phyloP scores from a whole-genome alignment of 2,113 vertebrate species.

The Elaphurus davidianus region DNA sequence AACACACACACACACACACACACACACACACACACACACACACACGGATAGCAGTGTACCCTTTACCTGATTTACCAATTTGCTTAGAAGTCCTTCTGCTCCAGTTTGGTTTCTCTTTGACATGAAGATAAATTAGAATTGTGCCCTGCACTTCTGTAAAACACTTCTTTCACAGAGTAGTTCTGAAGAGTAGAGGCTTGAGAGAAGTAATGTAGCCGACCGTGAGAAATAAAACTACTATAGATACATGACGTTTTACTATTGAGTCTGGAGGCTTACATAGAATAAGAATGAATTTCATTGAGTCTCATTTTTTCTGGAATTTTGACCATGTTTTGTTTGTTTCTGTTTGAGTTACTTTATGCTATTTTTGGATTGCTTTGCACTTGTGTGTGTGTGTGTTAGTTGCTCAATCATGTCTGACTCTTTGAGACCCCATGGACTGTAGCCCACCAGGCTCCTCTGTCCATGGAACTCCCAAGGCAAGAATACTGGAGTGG shows the following conservation, averaged over 20 bases:
- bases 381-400: not conserved
- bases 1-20: not conserved
- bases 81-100: not conserved
- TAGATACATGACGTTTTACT: not conserved
- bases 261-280: not conserved
- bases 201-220: not conserved
- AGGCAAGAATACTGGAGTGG: not conserved
- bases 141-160: not conserved
- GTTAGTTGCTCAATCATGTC: not conserved
- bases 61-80: not conserved
- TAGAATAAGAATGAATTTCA: not conserved
- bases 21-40: not conserved
- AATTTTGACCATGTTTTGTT: not conserved
- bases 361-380: not conserved
- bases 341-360: not conserved
- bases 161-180: not conserved
- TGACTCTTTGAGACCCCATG: not conserved
- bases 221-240: not conserved
- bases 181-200: rapidly evolving
- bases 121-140: not conserved
- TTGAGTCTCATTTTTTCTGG: not conserved
- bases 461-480: not conserved
- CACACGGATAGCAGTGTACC: not conserved
- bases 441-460: not conserved
- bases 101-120: not conserved